phyloP scores from a whole-genome alignment of 2,888 invertebrate genomes.

The Erpobdella octoculata region DNA sequence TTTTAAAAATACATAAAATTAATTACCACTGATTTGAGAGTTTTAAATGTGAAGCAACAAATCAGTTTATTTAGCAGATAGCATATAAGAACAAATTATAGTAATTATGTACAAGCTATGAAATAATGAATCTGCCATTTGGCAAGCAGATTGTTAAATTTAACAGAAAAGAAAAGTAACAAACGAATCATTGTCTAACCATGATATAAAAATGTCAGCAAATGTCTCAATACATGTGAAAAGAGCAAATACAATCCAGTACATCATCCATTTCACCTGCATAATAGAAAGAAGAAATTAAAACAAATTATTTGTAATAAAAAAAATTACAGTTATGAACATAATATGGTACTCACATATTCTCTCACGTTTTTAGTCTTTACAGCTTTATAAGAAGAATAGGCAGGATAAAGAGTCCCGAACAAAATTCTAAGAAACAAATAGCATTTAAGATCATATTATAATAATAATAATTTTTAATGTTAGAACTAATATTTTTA shows the following conservation, averaged over 20 bases:
- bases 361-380: conserved; percentile 96
- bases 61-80: no score
- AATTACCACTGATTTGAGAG: background rate
- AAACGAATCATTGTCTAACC: conserved; percentile 56
- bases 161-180: no score
- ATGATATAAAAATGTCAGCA: conserved; percentile 85
- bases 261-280: conserved; percentile 99
- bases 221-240: conserved; percentile 92
- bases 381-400: conserved; percentile 96
- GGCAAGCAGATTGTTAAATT: no score
- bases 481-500: background rate
- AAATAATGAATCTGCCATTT: no score
- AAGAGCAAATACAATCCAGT: conserved; percentile 96
- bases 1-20: background rate
- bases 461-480: background rate
- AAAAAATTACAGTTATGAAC: background rate
- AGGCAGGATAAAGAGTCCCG: conserved; percentile 95
- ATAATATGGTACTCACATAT: conserved; percentile 68
- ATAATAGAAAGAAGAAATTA: background rate
- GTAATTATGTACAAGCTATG: no score
- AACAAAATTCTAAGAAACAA: conserved; percentile 80
- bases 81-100: no score
- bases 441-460: no score
- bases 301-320: background rate
- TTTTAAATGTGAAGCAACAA: background rate